Percentiles rank a stretch among this genome's conserved stretches.
Evolutionary conservation across 2,888 invertebrate species (phyloP).

Genomic region (Drosophila differens): DNA sequence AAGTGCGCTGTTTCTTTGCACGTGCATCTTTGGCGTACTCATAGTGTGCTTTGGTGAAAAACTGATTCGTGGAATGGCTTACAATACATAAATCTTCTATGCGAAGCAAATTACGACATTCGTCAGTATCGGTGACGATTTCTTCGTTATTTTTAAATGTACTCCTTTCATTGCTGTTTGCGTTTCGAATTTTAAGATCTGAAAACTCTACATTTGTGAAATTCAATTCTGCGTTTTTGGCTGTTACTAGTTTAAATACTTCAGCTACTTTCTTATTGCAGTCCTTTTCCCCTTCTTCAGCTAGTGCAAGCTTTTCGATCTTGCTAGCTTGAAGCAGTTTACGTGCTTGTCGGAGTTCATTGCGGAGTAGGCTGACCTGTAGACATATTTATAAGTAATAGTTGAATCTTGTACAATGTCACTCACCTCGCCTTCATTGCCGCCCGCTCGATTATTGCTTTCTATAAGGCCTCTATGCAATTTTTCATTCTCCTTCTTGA

Average conservation of each 20-base stretch:
- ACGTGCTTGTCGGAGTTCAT: conserved; percentile 82
- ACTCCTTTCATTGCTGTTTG: conserved; percentile 48
- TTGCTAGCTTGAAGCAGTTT: conserved; percentile 80
- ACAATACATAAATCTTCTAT: conserved; percentile 61
- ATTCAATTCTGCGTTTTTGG: conserved; percentile 77
- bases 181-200: conserved; percentile 76
- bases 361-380: conserved; percentile 77
- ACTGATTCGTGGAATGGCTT: conserved; percentile 11
- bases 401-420: background rate
- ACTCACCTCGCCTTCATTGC: conserved; percentile 81
- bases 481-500: conserved; percentile 81
- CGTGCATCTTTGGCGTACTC: conserved; percentile 52
- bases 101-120: conserved; percentile 51
- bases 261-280: conserved; percentile 79
- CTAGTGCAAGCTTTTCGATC: conserved; percentile 78
- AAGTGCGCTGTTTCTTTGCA: conserved; percentile 64
- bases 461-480: conserved; percentile 75
- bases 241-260: conserved; percentile 74
- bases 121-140: conserved; percentile 16
- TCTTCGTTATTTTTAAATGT: conserved; percentile 54
- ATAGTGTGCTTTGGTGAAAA: conserved; percentile 31
- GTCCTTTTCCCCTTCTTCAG: conserved; percentile 70
- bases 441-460: conserved; percentile 68
- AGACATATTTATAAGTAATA: background rate
- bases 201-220: conserved; percentile 77